Evolutionary conservation across 1,140 invertebrate genomes (phyloP), one percentile per base, ranked within the genome.

Genomic region (Contarinia nasturtii): DNA sequence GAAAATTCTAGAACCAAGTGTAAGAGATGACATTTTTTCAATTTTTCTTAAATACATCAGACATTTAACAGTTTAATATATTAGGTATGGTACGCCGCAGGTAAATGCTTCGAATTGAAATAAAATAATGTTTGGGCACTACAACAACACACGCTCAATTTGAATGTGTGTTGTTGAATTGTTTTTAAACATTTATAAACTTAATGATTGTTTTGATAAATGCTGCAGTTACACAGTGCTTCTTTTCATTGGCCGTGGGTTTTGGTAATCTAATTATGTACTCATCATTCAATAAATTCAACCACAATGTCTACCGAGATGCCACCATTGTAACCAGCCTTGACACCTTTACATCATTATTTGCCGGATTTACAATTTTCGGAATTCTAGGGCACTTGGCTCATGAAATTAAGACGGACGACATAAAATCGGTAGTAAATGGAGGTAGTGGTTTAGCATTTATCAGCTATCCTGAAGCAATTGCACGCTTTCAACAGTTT

Each of bases 401-500:
- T 7, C 61, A 76, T 49, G 74, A 78, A 52, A 58, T 77, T 4
- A 60, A 71, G 22, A 65, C 63, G 10, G 66, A 70, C 0, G 65
- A 70, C 47, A 70, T 80, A 62, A 34, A 60, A 71, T 21, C n/a
- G n/a, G 76, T 80, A 42, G 70, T 73, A 12, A 65, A 72, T 3
- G 76, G 75, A 40, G 82, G 82, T 14, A 74, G 79, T 18, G 81
- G 82, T 2, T 66, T 89, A 33, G 86, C 86, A 8, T 85, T 90
- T 52, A 73, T 91, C 17, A 86, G 85, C 0, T 94, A 92, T 66
- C 87, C 89, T 4, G 85, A 89, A 55, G 88, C 88, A 1, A 82
- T 93, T 44, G 74, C 83, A 1, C 83, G 86, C 57, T 84, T 90
- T 54, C 72, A 76, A 12, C 65, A 73, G 8, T 67, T 82, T 41